Percentiles rank a stretch among this genome's conserved stretches.
Conservation (phyloP, 1,140 invertebrate species). For the Subanguina moxae region DNA sequence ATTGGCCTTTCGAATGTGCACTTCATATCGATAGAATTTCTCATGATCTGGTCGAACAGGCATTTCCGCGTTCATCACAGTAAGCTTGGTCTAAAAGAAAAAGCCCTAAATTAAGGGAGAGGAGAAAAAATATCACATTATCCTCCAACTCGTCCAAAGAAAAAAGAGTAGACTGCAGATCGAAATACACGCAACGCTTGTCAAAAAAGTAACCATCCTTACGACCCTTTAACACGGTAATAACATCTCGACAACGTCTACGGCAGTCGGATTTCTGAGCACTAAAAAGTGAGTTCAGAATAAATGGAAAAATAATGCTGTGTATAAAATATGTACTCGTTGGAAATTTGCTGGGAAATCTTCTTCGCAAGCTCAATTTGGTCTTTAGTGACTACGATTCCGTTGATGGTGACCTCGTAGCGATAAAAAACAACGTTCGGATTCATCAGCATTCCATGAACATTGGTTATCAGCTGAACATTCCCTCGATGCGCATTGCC, state of each 20-base stretch:
- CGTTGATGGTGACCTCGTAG: no score
- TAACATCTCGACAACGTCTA: slow-evolving; percentile 13
- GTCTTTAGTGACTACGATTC: no score
- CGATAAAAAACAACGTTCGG: no score
- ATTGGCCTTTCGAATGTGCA: slow-evolving; percentile 3
- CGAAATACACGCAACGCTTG: slow-evolving; percentile 14
- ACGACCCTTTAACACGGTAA: slow-evolving; percentile 5
- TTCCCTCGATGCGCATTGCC: no score
- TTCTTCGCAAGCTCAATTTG: no score
- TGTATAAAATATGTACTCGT: no score
- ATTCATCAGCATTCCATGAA: no score
- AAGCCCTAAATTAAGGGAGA: background rate
- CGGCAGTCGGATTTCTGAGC: slow-evolving; percentile 13
- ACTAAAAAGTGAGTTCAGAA: no score
- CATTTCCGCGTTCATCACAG: slow-evolving; percentile 6
- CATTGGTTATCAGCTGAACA: no score
- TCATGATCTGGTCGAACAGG: background rate
- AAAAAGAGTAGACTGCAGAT: slow-evolving; percentile 24
- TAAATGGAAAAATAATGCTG: no score
- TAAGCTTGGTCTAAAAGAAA: background rate
- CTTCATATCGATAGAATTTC: background rate
- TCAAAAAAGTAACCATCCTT: background rate
- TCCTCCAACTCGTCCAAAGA: background rate
- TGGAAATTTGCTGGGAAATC: no score
- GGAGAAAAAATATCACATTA: background rate